These are phyloP conservation scores for Keiferia lycopersicella DNA, from an alignment of 2,888 invertebrate genomes.

Conservation along the genomic window DNA sequence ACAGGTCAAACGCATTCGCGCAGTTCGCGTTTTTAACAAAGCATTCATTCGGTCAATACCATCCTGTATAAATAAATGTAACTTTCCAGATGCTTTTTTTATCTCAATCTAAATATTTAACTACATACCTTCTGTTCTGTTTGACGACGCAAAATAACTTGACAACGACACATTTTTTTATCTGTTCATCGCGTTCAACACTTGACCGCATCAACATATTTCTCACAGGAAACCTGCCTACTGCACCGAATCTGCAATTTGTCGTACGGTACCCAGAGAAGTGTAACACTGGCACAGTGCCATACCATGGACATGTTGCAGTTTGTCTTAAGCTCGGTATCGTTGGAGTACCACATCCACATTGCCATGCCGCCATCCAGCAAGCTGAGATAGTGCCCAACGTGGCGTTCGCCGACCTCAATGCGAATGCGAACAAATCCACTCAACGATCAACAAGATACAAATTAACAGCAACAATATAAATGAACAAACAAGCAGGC, in stretches of 20 bases:
- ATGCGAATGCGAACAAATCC: not conserved
- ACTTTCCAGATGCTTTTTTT: no score
- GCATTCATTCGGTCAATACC: no score
- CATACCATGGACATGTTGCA: no score
- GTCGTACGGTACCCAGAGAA: conserved; percentile 24
- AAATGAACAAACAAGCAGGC: conserved; percentile 27
- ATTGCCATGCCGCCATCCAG: conserved; percentile 20
- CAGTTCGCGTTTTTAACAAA: no score
- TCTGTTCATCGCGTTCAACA: not conserved
- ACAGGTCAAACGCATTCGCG: no score
- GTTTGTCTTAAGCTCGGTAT: no score
- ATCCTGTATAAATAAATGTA: no score
- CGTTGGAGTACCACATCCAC: not conserved
- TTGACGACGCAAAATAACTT: no score
- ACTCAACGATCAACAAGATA: conserved; percentile 36
- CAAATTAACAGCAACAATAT: conserved; percentile 65
- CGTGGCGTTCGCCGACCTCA: not conserved
- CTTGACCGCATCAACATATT: conserved; percentile 10
- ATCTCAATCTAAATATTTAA: no score
- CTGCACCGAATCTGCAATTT: conserved; percentile 26
- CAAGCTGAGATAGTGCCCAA: not conserved
- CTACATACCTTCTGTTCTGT: no score
- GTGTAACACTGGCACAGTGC: not conserved
- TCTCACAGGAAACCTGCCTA: conserved; percentile 25
- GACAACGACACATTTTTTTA: not conserved